phyloP scores from a whole-genome alignment of 2,113 vertebrate genomes.

The Ceyx cyanopectus region DNA sequence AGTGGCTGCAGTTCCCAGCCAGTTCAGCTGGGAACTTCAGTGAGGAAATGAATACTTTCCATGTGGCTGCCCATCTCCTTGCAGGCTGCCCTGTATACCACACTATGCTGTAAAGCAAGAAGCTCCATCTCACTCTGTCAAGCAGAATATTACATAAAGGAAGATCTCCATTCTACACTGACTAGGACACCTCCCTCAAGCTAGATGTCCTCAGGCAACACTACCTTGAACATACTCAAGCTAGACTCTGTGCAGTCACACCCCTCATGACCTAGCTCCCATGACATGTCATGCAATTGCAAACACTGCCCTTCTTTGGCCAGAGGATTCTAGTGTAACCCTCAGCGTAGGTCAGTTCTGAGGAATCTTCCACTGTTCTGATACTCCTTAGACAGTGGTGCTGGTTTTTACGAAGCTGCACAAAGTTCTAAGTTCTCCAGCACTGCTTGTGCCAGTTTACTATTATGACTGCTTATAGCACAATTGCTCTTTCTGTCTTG shows the following conservation, averaged over 20 bases:
- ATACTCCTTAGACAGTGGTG: not conserved
- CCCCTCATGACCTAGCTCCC: not conserved
- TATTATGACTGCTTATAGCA: not conserved
- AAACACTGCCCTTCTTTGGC: not conserved
- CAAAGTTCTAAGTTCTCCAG: not conserved
- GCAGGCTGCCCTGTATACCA: not conserved
- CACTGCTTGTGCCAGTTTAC: not conserved
- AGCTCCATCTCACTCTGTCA: not conserved
- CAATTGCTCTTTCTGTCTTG: not conserved
- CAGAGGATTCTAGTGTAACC: not conserved
- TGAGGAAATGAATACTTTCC: not conserved
- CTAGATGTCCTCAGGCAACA: not conserved
- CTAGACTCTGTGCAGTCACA: not conserved
- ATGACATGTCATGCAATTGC: not conserved
- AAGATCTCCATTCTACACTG: not conserved
- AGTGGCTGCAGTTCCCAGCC: not conserved
- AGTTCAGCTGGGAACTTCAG: not conserved
- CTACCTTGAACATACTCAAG: not conserved
- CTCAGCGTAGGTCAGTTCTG: not conserved
- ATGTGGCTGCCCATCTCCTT: not conserved
- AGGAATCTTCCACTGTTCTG: not conserved
- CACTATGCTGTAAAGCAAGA: not conserved
- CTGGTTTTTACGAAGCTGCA: accelerated
- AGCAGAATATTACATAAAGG: not conserved
- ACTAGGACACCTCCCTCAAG: not conserved